A percentile compares a stretch with the other conserved stretches of the same genome.
These are phyloP conservation scores for Achlya flavicornis DNA, from an alignment of 2,888 invertebrate genomes.

Conservation along the genomic window DNA sequence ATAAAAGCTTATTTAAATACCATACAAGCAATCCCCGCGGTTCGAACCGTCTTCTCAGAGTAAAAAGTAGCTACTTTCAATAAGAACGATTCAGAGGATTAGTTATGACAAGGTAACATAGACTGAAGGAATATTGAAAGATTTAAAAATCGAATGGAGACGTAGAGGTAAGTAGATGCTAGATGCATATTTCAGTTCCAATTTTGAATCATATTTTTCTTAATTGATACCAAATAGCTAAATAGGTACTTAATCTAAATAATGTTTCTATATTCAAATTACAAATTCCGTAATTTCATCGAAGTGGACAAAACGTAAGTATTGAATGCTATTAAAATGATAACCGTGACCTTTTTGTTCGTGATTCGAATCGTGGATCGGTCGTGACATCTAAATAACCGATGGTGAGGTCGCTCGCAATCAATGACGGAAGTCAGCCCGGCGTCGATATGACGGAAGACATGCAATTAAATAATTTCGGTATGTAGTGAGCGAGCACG, in stretches of 20 bases:
- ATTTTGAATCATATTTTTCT: no score
- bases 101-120: no score
- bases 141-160: no score
- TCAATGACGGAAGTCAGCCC: conserved; percentile 75
- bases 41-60: no score
- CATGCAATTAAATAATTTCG: conserved; percentile 55
- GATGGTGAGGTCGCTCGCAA: conserved; percentile 69
- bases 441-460: conserved; percentile 64
- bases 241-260: neutral
- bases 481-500: conserved; percentile 48
- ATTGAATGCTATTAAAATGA: conserved; percentile 53
- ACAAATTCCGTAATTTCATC: conserved; percentile 19
- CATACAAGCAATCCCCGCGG: no score
- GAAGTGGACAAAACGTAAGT: conserved; percentile 51
- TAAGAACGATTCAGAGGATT: no score
- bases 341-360: conserved; percentile 76
- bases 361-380: conserved; percentile 65
- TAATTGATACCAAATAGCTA: no score
- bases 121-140: no score
- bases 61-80: no score
- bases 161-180: no score
- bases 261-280: neutral
- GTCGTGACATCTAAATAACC: conserved; percentile 80
- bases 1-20: no score
- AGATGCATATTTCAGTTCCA: no score